Evolutionary conservation across 1,140 invertebrate genomes (phyloP), one percentile per base, ranked within the genome.

Genomic region (Drosophila nigromelanica): DNA sequence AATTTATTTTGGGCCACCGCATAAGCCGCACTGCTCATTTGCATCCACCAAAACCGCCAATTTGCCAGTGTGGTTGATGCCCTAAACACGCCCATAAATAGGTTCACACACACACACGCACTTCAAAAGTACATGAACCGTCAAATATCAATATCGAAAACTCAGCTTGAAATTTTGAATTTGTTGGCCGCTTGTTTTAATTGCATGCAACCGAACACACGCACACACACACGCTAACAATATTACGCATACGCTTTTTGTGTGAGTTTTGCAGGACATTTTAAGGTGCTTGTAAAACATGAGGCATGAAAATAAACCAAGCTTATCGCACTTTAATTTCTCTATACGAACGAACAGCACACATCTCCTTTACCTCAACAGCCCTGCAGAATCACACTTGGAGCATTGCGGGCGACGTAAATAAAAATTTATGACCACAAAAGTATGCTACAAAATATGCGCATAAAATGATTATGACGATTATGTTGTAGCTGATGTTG

Each of bases 381-480:
- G 14, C 47, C n/a, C 54, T 50, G 21, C 52, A 59, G 66, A 60
- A 79, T 83, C 72, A 59, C 75, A 76, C 56, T 68, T 35, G 72
- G 47, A 76, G 76, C 73, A 61, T 80, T 80, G 43, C 61, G 73
- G 80, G 75, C 75, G 69, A 80, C 69, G 78, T 79, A 73, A 83
- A 89, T 83, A 89, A 89, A 87, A 87, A 87, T 87, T 69, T 82
- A 89, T 89, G 83, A 64, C 61, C 79, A 76, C 80, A 89, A 71
- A 83, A 89, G 83, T 87, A 80, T 83, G 82, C 72, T 73, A 83
- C 71, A 83, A 77, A 76, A 79, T 80, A 87, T 83, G 73, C 72
- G 68, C 82, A 89, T 87, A 87, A 87, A 89, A 89, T 89, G 82
- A 87, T 87, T 87, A 87, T 82, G 83, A 87, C 82, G 82, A 87